Evolutionary conservation across 2,888 invertebrate genomes (phyloP), one percentile per base, ranked within the genome.

Genomic region (Villa cingulata): DNA sequence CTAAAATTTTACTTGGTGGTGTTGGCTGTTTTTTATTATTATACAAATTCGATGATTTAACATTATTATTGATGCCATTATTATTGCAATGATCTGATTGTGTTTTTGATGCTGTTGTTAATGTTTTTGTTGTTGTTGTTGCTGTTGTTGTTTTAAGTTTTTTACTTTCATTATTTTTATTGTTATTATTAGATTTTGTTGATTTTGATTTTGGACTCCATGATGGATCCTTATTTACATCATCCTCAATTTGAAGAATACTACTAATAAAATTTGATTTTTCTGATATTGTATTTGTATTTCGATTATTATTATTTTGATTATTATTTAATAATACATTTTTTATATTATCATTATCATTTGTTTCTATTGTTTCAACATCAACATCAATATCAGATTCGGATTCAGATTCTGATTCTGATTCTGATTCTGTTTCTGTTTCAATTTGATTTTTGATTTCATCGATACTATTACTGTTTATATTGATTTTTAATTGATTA

Each of bases 311-410:
- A 9, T 9, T 27, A 27, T 41, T 32, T 29, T 45, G 48, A 16
- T 45, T 41, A 41, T 41, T 42, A n/a, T n/a, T n/a, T n/a, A n/a
- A n/a, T n/a, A n/a, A n/a, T n/a, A 41, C 36, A 32, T 14, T 17
- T 29, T 47, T 27, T 29, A 19, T 23, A 16, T 37, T 36, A 17
- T 41, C 12, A 2, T 57, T 53, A 20, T 56, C 57, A 46, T 66
- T 62, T 23, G 57, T 55, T 54, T 68, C 67, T 27, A 68, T 57
- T 0, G 69, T 68, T 55, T 68, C 68, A 36, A 68, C 64, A 54
- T 68, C 68, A 27, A 68, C 63, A 54, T 68, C 68, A 27, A 68
- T 63, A 54, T 68, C 68, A 1, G 64, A 63, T 43, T 68, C 68
- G n/a, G n/a, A n/a, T n/a, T n/a, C n/a, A n/a, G n/a, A n/a, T n/a